Evolutionary conservation across 2,797 vertebrate species (phyloP).

Genomic region (Phoxinus dragarum): DNA sequence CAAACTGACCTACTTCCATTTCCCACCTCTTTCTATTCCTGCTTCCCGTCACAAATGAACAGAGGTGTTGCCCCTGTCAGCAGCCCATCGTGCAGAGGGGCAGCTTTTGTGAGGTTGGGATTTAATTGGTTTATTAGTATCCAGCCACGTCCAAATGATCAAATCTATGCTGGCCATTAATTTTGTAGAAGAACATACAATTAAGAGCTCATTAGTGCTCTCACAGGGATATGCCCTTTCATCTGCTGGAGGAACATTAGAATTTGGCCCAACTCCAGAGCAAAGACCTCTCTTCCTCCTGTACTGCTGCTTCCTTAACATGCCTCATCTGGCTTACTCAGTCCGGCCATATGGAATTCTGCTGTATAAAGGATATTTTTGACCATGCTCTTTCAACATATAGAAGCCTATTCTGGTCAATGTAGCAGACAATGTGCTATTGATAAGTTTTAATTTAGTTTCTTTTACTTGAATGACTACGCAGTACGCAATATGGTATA

Average conservation of each 20-base stretch:
- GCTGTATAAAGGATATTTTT: not conserved
- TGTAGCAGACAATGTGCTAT: not conserved
- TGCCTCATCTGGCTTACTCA: conserved; percentile 35
- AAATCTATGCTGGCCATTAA: conserved; percentile 85
- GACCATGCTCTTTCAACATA: not conserved
- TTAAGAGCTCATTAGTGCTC: conserved; percentile 81
- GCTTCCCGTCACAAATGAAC: conserved; percentile 19
- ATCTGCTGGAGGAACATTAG: conserved; percentile 84
- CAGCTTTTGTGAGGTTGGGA: conserved; percentile 63
- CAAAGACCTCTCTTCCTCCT: conserved; percentile 69
- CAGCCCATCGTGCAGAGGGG: conserved; percentile 34
- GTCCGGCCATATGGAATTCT: not conserved
- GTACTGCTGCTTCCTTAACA: conserved; percentile 59
- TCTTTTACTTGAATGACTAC: not conserved
- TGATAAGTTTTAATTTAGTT: not conserved
- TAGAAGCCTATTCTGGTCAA: not conserved
- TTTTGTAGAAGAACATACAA: conserved; percentile 88
- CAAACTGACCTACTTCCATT: not conserved
- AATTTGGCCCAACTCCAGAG: conserved; percentile 79
- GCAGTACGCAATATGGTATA: too few relatives aligned
- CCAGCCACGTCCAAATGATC: conserved; percentile 83
- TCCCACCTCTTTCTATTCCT: conserved; percentile 8
- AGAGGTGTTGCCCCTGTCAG: conserved; percentile 30
- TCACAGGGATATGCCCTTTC: conserved; percentile 84
- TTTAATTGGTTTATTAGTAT: conserved; percentile 86